Evolutionary conservation across 2,113 vertebrate genomes (phyloP).

Genomic region (Guaruba guarouba): DNA sequence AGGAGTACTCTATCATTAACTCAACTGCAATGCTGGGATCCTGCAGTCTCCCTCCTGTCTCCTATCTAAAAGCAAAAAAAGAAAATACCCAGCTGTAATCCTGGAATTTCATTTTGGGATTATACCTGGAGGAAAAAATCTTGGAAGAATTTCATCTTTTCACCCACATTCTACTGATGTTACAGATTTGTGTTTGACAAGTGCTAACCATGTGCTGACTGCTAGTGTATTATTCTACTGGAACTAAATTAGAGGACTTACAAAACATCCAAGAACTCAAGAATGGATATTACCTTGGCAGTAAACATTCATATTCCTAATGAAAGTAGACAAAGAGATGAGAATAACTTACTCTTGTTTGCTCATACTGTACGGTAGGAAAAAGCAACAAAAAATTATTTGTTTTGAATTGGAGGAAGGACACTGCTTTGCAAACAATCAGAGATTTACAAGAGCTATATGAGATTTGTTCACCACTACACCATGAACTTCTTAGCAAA

Average conservation of each 20-base stretch:
- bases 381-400: background rate
- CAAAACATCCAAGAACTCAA: background rate
- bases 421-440: background rate
- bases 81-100: background rate
- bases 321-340: background rate
- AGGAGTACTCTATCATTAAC: background rate
- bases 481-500: background rate
- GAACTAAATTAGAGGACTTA: background rate
- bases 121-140: background rate
- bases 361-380: rapidly evolving
- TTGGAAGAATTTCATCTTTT: background rate
- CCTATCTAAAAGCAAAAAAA: background rate
- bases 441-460: background rate
- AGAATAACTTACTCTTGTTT: background rate
- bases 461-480: background rate
- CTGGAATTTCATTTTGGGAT: background rate
- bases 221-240: background rate
- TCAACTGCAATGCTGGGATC: background rate
- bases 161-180: background rate
- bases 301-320: background rate
- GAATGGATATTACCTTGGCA: background rate
- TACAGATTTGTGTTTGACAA: background rate
- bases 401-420: background rate
- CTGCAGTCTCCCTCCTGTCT: background rate
- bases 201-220: background rate